Base-by-base conservation (phyloP, 2,113 vertebrate genomes). In the Ciconia maguari region DNA sequence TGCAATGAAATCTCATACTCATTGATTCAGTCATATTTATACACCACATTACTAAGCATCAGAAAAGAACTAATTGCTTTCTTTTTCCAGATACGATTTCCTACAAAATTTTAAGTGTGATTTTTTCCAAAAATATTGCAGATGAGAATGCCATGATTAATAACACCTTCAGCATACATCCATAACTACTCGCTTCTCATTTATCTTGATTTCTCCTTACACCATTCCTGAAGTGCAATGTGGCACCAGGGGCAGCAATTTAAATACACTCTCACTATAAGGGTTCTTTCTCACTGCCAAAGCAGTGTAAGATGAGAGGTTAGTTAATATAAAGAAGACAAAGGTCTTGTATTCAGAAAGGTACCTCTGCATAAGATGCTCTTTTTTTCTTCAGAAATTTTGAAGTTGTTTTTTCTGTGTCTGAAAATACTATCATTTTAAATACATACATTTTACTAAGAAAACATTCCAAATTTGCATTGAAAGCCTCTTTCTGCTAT, bases 1-100 rank as follows among this genome's bases (percentile, higher is more conserved):
- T 57, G 69, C 90, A 87, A 19, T 87, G 90, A 97, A 96, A 96
- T 82, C 46, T 24, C 72, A 88, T 42, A 41, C 70, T 90, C 41
- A 9, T 51, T 84, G 65, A 70, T 89, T 74, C 65, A n/a, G 51
- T 61, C 65, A 46, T 87, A 75, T 89, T 83, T 68, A 60, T 49
- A 42, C 26, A 29, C 27, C 54, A n/a, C 69, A 64, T 64, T 71
- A 62, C 26, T 17, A 32, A 74, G 24, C 54, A 65, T 36, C 68
- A 84, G 65, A 75, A 86, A 78, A 94, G 36, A 65, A 83, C 25
- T 52, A 82, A 36, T 29, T 41, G 46, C n/a, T 72, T 86, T 71
- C 29, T 80, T 22, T 86, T 49, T 21, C 66, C 54, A 71, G 34
- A 29, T 41, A 51, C 2, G 6, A 46, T 60, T 94, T 77, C 55